Base-by-base conservation (phyloP, 2,888 invertebrate species). In the Melanostoma mellinum region DNA sequence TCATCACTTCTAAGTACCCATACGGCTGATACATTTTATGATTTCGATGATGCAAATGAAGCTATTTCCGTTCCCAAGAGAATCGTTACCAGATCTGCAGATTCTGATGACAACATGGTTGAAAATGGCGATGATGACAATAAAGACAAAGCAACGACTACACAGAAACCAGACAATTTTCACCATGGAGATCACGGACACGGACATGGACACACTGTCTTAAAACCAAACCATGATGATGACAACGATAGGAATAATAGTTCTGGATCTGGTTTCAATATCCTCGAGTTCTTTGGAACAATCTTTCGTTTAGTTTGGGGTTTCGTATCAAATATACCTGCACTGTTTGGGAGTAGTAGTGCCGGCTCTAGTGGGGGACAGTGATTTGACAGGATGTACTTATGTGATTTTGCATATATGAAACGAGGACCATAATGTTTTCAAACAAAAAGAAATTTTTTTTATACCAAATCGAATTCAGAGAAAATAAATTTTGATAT, bases 281-380 rank as follows among this genome's bases (percentile, higher is more conserved):
- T 90, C 6, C 85, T 90, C 0, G 90, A 90, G 58, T 87, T 90
- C 6, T 80, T 90, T 20, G 90, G 90, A 10, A 87, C 88, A 0
- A 86, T 90, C 4, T 89, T 88, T 6, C 88, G 89, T 2, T 85
- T 88, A 20, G 50, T 89, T 2, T 88, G 88, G 88, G 87, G 88
- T 10, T 88, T 90, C 67, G 52, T 90, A 10, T 87, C 88, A 33
- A 90, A 89, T 85, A 61, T 90, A 6, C 87, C 89, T 5, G 87
- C 87, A 33, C 56, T 89, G 0, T 90, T 90, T 87, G 89, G 88
- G 30, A 90, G 89, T 10, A 90, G 91, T 60, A 88, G 89, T 40
- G 88, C 89, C 6, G 88, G 87, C 82, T 88, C 88, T 4, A 89
- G 90, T 78, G 87, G 88, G 5, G 63, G 63, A 63, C 63, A 50